These are phyloP conservation scores for Heterocephalus glaber DNA, from an alignment of 2,113 vertebrate genomes.

Conservation along the genomic window DNA sequence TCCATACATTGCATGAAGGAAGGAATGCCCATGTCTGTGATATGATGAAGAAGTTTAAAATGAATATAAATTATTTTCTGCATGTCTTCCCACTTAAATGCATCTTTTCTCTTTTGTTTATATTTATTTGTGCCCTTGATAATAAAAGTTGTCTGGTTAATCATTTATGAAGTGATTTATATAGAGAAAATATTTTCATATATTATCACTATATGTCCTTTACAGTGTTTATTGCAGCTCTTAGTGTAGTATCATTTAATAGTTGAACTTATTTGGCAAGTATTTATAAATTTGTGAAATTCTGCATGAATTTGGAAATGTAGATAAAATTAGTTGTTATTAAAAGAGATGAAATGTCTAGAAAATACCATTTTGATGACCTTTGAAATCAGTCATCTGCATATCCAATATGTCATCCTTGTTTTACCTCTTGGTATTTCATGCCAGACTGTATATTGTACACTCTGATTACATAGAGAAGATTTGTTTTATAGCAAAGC, in stretches of 20 bases:
- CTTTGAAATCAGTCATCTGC: not conserved
- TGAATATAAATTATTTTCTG: slow-evolving; percentile 4
- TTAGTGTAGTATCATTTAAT: slow-evolving; percentile 2
- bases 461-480: not conserved
- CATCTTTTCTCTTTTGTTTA: slow-evolving; percentile 46
- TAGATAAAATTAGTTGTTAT: slow-evolving; percentile 40
- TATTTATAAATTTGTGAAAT: slow-evolving; percentile 22
- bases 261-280: slow-evolving; percentile 24
- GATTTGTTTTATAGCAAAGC: slow-evolving; percentile 28
- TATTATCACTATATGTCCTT: not conserved
- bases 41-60: not conserved
- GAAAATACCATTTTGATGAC: slow-evolving; percentile 37
- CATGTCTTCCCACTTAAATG: not conserved
- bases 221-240: slow-evolving; percentile 14
- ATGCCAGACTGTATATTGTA: not conserved
- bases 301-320: slow-evolving; percentile 19
- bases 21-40: not conserved
- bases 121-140: not conserved
- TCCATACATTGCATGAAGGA: not conserved
- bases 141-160: not conserved
- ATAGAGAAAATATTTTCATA: slow-evolving; percentile 40
- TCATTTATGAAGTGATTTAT: slow-evolving; percentile 24
- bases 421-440: slow-evolving; percentile 36
- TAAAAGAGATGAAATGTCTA: slow-evolving; percentile 27
- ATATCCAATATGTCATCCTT: not conserved